Evolutionary conservation across 2,888 invertebrate genomes (phyloP), one percentile per base, ranked within the genome.

Genomic region (Parelbella ahira): DNA sequence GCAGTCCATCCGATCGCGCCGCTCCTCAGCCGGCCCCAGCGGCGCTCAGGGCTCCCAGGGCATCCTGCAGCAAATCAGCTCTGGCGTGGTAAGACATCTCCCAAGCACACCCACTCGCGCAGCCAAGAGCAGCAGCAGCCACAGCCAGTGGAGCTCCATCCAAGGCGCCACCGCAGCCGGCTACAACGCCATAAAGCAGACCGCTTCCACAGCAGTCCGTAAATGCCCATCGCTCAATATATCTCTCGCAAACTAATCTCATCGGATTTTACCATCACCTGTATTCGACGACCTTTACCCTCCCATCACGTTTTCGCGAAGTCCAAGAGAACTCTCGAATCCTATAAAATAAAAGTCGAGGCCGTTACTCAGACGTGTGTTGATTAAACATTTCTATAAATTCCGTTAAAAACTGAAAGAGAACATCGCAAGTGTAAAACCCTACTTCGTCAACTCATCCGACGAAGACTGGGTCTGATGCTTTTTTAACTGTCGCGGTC

Each of bases 61-160:
- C 6, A 15, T 38, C 18, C 24, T 38, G 1, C 20, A 96, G 71
- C 96, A 96, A 83, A 89, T 97, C 75, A 95, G 96, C 91, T 93
- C 93, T 84, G 96, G 95, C 91, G 93, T 97, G 94, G 96, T 96
- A 94, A 95, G 95, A 90, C 93, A 92, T 88, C 89, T 92, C 79
- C 91, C 91, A 69, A 9, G 20, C 9, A 23, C 32, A 23, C 37
- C 38, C 20, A 10, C 12, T 18, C 37, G 39, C 18, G 8, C 28
- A 19, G 5, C 30, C 36, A 91, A 91, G 82, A 90, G 88, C 69
- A 87, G 83, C 73, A 90, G 88, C 68, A 87, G 83, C 73, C 88
- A 87, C 68, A 64, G 63, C 56, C 69, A 67, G 56, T 88, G 87
- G 88, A 78, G 77, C 70, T 67, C 81, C 62, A 73, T 88, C 66